A percentile compares a stretch with the other conserved stretches of the same genome.
phyloP scores from a whole-genome alignment of 2,113 vertebrate genomes.

The Catagonus wagneri region DNA sequence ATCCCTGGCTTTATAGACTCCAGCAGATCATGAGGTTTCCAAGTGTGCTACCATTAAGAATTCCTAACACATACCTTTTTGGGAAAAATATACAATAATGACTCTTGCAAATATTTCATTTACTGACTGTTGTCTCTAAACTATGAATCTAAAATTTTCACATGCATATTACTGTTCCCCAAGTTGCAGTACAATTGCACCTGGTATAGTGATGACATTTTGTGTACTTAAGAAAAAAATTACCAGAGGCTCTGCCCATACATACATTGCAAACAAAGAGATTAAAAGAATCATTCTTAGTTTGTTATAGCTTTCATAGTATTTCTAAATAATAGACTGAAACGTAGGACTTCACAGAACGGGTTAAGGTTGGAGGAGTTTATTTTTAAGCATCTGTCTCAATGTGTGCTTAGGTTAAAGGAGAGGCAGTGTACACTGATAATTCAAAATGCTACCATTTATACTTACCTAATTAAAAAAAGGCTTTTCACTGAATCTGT shows the following conservation, averaged over 20 bases:
- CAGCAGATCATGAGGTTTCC: not conserved
- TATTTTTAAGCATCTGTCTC: conserved; percentile 59
- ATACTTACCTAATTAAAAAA: conserved; percentile 67
- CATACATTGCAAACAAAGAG: not conserved
- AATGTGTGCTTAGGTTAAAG: conserved; percentile 59
- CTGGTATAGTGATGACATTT: not conserved
- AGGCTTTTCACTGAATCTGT: conserved; percentile 32
- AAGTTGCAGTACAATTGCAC: not conserved
- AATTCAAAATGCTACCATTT: conserved; percentile 61
- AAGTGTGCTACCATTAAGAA: not conserved
- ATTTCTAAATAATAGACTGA: conserved; percentile 37
- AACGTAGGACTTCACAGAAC: conserved; percentile 47
- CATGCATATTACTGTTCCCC: not conserved
- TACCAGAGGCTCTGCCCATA: not conserved
- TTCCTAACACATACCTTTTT: not conserved
- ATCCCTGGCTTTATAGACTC: conserved; percentile 32
- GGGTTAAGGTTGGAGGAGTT: conserved; percentile 24
- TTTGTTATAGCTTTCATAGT: conserved; percentile 53
- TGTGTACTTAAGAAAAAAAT: conserved; percentile 36
- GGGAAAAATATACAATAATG: conserved; percentile 14
- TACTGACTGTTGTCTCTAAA: conserved; percentile 16
- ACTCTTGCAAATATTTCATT: conserved; percentile 54
- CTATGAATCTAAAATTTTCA: not conserved
- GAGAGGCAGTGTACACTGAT: conserved; percentile 44
- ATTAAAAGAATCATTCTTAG: not conserved